Percentiles rank a stretch among this genome's conserved stretches.
phyloP scores from a whole-genome alignment of 1,140 invertebrate species.

The Solenopsis fugax region DNA sequence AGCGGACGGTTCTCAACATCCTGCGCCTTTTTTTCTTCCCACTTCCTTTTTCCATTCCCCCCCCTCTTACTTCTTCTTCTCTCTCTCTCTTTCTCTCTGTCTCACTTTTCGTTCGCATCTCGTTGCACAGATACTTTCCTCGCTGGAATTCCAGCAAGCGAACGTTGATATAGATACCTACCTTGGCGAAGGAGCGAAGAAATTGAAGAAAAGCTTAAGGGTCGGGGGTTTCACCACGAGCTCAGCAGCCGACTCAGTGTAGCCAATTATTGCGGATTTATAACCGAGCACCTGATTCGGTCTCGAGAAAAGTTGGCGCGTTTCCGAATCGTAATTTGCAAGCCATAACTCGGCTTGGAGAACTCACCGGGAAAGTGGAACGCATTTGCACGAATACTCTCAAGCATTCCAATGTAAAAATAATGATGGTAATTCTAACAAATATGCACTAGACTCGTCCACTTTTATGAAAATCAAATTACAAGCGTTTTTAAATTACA shows the following conservation, averaged over 20 bases:
- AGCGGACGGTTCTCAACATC: slow-evolving; percentile 71
- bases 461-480: neutral
- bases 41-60: slow-evolving; percentile 3
- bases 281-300: slow-evolving; percentile 82
- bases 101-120: slow-evolving; percentile 29
- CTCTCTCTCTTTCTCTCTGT: neutral
- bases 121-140: slow-evolving; percentile 40
- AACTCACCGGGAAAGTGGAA: slow-evolving; percentile 42
- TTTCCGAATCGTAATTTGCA: slow-evolving; percentile 72
- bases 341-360: slow-evolving; percentile 59
- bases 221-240: slow-evolving; percentile 75
- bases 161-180: slow-evolving; percentile 69
- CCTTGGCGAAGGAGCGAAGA: slow-evolving; percentile 74
- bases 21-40: slow-evolving; percentile 50
- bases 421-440: slow-evolving; percentile 28
- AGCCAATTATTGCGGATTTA: slow-evolving; percentile 86
- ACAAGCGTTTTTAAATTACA: neutral
- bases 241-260: slow-evolving; percentile 78
- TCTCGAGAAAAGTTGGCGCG: slow-evolving; percentile 62
- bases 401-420: slow-evolving; percentile 45
- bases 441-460: slow-evolving; percentile 1
- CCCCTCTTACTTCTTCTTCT: neutral
- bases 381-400: slow-evolving; percentile 36
- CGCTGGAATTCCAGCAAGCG: slow-evolving; percentile 20
- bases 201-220: slow-evolving; percentile 82